Percentiles rank a stretch among this genome's conserved stretches.
Evolutionary conservation across 2,113 vertebrate genomes (phyloP).

Genomic region (Elephantulus edwardii): DNA sequence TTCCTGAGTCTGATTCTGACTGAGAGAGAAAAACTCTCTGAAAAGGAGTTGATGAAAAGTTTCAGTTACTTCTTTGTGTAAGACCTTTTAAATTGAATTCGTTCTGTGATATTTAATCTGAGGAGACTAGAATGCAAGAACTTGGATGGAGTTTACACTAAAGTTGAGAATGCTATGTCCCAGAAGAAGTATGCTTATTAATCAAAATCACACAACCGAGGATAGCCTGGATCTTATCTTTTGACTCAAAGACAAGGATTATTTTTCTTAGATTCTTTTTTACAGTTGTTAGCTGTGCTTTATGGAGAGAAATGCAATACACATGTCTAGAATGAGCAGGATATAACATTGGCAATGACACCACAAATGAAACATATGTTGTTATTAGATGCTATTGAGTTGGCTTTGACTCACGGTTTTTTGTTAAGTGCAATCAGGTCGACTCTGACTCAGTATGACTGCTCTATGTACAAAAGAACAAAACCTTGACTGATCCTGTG

Average conservation of each 20-base stretch:
- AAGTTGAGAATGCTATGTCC: not conserved
- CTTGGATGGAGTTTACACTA: not conserved
- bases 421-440: too few relatives aligned
- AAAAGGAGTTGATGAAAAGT: not conserved
- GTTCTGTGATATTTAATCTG: not conserved
- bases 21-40: not conserved
- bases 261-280: constrained; percentile 32
- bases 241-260: not conserved
- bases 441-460: too few relatives aligned
- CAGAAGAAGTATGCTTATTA: not conserved
- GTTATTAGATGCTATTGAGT: too few relatives aligned
- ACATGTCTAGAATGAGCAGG: not conserved
- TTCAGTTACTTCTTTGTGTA: not conserved
- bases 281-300: not conserved
- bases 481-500: too few relatives aligned
- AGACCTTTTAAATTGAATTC: not conserved
- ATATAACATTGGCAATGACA: not conserved
- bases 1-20: not conserved
- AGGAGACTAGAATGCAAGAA: not conserved
- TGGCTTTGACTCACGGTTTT: too few relatives aligned
- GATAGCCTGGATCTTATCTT: not conserved
- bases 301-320: not conserved
- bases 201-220: not conserved
- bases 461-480: too few relatives aligned
- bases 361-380: constrained; percentile 23